Conservation (phyloP, 2,797 vertebrate genomes). For the Sarcophilus harrisii region DNA sequence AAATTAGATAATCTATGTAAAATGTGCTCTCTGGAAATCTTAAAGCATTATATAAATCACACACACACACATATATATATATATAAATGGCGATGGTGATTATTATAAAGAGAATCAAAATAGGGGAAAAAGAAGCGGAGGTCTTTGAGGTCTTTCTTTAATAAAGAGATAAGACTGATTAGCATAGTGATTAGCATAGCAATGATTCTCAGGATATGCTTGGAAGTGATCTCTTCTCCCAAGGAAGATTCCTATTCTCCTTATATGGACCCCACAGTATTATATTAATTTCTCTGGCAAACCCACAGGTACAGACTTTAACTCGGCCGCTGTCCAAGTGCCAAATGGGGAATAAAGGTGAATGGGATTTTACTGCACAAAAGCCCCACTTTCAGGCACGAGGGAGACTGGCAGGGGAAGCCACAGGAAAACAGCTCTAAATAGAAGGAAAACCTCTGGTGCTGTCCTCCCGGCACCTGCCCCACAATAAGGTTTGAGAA, state of each 20-base stretch:
- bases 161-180: constrained; percentile 23
- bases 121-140: constrained; percentile 10
- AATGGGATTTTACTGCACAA: constrained; percentile 53
- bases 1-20: background rate
- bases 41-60: background rate
- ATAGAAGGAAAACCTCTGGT: background rate
- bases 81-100: background rate
- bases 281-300: constrained; percentile 29
- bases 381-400: background rate
- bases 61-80: background rate
- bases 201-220: background rate
- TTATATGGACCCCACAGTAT: background rate
- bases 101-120: constrained; percentile 21
- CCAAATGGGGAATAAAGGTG: constrained; percentile 58
- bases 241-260: background rate
- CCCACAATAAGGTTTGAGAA: background rate
- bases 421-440: background rate
- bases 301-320: background rate
- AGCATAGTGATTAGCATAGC: constrained; percentile 48
- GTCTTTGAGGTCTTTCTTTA: background rate
- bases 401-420: background rate
- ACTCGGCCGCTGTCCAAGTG: constrained; percentile 55
- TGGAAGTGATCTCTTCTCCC: background rate
- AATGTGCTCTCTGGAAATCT: background rate
- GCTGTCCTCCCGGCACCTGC: background rate